A percentile compares a stretch with the other conserved stretches of the same genome.
phyloP scores from a whole-genome alignment of 2,113 vertebrate species.

The Pangasianodon hypophthalmus region DNA sequence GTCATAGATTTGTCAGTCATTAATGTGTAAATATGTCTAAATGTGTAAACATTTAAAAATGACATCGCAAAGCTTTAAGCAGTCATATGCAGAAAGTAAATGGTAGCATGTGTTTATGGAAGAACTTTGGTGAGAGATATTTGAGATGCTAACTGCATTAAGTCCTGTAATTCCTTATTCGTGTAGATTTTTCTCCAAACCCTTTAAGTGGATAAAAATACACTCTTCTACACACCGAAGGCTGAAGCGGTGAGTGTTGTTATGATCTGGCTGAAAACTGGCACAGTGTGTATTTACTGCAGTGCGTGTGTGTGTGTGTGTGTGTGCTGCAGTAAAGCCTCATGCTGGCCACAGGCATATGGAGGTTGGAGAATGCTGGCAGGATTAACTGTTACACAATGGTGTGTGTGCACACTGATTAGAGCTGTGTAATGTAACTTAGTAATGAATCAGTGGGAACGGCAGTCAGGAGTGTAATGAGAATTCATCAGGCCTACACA shows the following conservation, averaged over 20 bases:
- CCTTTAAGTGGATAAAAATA: background rate
- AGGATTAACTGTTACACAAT: conserved; percentile 20
- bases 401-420: conserved; percentile 1
- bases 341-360: conserved; percentile 36
- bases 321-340: conserved; percentile 1
- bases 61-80: background rate
- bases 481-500: background rate
- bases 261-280: background rate
- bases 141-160: background rate
- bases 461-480: background rate
- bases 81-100: background rate
- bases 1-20: background rate
- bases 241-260: background rate
- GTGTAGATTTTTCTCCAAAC: background rate
- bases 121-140: background rate
- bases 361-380: conserved; percentile 21
- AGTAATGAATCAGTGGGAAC: background rate
- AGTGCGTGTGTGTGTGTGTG: conserved; percentile 31
- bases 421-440: background rate
- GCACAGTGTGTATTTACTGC: conserved; percentile 20
- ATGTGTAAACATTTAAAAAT: background rate
- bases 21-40: background rate
- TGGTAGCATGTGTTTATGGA: background rate
- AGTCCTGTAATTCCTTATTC: background rate
- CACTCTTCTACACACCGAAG: background rate